These are phyloP conservation scores for Gasterosteus nipponicus DNA, from an alignment of 2,113 vertebrate species.

Conservation along the genomic window DNA sequence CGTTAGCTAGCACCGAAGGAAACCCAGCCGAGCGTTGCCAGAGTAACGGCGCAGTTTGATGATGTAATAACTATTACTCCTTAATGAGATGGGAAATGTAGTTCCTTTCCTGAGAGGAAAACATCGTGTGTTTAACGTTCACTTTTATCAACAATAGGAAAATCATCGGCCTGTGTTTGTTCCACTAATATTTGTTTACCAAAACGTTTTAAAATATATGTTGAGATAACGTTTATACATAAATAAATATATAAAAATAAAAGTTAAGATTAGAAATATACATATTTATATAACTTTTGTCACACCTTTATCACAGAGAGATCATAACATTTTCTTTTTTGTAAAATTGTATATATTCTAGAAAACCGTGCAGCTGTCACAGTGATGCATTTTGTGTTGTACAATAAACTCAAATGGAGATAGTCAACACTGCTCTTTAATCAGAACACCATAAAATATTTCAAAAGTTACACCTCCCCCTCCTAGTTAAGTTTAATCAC, in stretches of 20 bases:
- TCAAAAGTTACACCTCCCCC: neutral
- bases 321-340: neutral
- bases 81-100: constrained; percentile 29
- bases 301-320: no score
- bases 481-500: neutral
- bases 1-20: fast-evolving
- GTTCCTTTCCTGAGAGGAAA: neutral
- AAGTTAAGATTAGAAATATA: no score
- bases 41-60: constrained; percentile 73
- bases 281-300: no score
- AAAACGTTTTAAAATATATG: neutral
- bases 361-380: no score
- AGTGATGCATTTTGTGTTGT: neutral
- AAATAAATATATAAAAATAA: neutral
- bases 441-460: neutral
- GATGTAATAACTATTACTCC: neutral
- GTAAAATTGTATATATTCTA: neutral
- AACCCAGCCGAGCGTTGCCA: constrained; percentile 62
- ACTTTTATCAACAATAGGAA: neutral
- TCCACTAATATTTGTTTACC: neutral
- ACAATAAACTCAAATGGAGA: neutral
- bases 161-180: neutral
- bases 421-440: constrained; percentile 6
- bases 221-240: neutral
- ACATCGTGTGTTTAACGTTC: neutral